phyloP scores from a whole-genome alignment of 2,888 invertebrate species.

The Trissolcus japonicus region DNA sequence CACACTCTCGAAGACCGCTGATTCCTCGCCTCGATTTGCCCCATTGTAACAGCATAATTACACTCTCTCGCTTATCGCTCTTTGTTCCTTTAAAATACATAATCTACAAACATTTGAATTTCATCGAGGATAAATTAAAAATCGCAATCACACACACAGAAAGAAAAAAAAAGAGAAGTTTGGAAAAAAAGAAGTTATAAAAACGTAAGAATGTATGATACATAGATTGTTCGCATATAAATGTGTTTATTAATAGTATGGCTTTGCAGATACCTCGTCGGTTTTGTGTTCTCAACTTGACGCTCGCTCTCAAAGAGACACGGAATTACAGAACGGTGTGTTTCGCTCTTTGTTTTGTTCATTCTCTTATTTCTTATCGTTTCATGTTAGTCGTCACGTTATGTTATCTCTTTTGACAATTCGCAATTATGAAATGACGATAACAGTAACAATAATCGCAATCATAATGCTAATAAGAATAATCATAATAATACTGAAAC shows the following conservation, averaged over 20 bases:
- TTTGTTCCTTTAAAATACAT: conserved; percentile 50
- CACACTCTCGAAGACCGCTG: conserved; percentile 49
- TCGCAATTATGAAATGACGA: conserved; percentile 51
- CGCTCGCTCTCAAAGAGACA: conserved; percentile 49
- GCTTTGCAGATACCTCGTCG: conserved; percentile 24
- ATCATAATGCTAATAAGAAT: conserved; percentile 54
- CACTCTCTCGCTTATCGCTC: conserved; percentile 32
- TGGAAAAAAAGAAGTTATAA: conserved; percentile 6
- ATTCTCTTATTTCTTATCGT: conserved; percentile 6
- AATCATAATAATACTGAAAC: conserved; percentile 59
- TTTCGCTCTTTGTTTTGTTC: conserved; percentile 1
- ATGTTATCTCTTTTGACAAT: conserved; percentile 26
- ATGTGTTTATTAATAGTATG: conserved; percentile 55
- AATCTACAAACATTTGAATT: conserved; percentile 59
- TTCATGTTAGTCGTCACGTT: background rate
- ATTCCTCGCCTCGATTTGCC: conserved; percentile 11
- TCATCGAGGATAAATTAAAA: conserved; percentile 55
- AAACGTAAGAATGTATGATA: conserved; percentile 55
- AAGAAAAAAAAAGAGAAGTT: background rate
- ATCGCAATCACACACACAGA: conserved; percentile 39
- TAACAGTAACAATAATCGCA: conserved; percentile 55
- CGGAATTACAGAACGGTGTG: conserved; percentile 46
- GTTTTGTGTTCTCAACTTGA: conserved; percentile 6
- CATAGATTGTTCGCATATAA: conserved; percentile 56
- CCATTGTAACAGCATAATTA: conserved; percentile 53